Conservation (phyloP, 2,888 invertebrate species). For the Euphydryas editha region DNA sequence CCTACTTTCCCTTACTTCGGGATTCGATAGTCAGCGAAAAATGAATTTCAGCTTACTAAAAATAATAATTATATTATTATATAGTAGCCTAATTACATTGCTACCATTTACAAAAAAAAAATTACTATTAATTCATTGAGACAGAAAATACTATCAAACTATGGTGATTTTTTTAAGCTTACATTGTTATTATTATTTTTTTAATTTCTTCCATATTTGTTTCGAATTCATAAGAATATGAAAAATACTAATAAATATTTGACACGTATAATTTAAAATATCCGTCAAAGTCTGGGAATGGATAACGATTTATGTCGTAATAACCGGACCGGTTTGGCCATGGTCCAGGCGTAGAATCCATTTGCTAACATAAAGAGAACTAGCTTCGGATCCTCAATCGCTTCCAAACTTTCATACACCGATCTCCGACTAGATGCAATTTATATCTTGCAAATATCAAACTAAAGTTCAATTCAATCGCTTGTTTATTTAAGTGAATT, state of each 20-base stretch:
- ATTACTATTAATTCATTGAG: too few relatives aligned
- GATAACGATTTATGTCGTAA: constrained; percentile 67
- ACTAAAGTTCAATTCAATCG: constrained; percentile 16
- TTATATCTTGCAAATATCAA: constrained; percentile 17
- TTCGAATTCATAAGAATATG: too few relatives aligned
- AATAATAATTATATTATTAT: too few relatives aligned
- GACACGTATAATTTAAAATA: constrained; percentile 6
- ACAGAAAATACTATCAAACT: too few relatives aligned
- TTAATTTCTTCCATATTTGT: too few relatives aligned
- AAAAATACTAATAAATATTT: constrained; percentile 6
- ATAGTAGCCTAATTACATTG: too few relatives aligned
- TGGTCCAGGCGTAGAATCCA: constrained; percentile 62
- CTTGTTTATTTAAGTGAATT: constrained; percentile 1
- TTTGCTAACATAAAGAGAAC: constrained; percentile 55
- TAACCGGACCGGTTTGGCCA: constrained; percentile 59
- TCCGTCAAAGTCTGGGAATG: constrained; percentile 46
- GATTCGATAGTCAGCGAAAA: too few relatives aligned
- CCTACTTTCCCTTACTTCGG: too few relatives aligned
- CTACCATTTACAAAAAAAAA: too few relatives aligned
- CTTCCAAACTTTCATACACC: constrained; percentile 32
- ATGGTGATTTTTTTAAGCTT: too few relatives aligned
- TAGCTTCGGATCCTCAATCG: constrained; percentile 41
- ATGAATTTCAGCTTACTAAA: too few relatives aligned
- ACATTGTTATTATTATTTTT: too few relatives aligned
- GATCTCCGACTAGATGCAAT: constrained; percentile 19